Conservation (phyloP, 64 coral and sea anemone species). For the Anthopleura sola region DNA sequence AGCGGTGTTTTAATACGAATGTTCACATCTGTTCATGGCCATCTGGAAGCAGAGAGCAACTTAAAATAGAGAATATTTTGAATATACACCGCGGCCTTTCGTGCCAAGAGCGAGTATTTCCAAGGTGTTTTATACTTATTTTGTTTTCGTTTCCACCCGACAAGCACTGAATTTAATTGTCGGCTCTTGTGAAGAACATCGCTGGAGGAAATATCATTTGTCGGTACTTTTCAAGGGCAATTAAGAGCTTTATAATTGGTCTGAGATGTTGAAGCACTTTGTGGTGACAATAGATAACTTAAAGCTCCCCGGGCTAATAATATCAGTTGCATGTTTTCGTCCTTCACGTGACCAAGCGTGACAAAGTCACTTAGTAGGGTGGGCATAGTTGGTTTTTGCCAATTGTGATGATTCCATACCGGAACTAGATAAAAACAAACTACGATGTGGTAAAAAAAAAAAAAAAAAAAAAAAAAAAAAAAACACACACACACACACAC, state of each 20-base stretch:
- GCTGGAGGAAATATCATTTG: conserved; percentile 5
- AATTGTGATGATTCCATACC: too few relatives aligned
- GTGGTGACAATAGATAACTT: conserved; percentile 1
- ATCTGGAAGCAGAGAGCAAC: too few relatives aligned
- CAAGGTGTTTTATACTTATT: not conserved
- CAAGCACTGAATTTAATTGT: not conserved
- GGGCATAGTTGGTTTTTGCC: too few relatives aligned
- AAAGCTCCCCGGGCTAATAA: conserved; percentile 8
- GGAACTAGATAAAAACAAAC: too few relatives aligned
- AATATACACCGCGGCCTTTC: not conserved
- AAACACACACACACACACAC: too few relatives aligned
- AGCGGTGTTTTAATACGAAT: too few relatives aligned
- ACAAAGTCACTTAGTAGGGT: not conserved
- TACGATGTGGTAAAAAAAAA: too few relatives aligned
- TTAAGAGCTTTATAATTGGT: conserved; percentile 10
- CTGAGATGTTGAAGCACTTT: conserved; percentile 5
- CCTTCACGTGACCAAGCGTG: not conserved
- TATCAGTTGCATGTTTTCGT: not conserved
- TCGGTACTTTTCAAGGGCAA: conserved; percentile 5
- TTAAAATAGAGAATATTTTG: too few relatives aligned
- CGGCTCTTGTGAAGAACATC: conserved; percentile 5
- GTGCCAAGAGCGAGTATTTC: not conserved
- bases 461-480: too few relatives aligned
- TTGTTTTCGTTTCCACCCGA: not conserved
- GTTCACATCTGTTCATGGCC: too few relatives aligned